Conservation (phyloP, 2,113 vertebrate species). For the Telmatochromis sp. region DNA sequence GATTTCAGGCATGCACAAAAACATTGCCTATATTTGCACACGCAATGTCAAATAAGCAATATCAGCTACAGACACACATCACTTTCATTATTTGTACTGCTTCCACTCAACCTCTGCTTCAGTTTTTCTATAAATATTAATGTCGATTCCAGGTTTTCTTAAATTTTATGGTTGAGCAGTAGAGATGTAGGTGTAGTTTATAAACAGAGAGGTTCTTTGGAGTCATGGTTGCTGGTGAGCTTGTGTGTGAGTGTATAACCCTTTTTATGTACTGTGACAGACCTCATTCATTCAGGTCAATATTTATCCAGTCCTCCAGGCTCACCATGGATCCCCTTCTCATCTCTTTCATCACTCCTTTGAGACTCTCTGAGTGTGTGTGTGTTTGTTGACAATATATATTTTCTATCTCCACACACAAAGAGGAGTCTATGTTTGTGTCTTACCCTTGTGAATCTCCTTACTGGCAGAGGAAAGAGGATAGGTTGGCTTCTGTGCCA, state of each 20-base stretch:
- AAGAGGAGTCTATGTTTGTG: not conserved
- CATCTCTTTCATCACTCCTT: conserved; percentile 46
- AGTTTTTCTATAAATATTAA: conserved; percentile 35
- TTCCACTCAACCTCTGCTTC: not conserved
- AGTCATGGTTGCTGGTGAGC: not conserved
- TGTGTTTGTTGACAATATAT: conserved; percentile 2
- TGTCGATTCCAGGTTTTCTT: conserved; percentile 12
- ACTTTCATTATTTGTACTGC: conserved; percentile 28
- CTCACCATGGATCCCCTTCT: conserved; percentile 27
- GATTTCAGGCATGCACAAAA: not conserved
- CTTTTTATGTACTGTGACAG: conserved; percentile 47
- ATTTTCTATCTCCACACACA: not conserved
- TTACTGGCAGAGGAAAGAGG: not conserved
- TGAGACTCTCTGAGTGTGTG: not conserved
- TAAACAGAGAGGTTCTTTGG: not conserved
- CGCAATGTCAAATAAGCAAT: not conserved
- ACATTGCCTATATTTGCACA: not conserved
- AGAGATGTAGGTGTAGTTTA: not conserved
- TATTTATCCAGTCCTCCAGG: conserved; percentile 56
- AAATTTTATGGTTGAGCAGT: not conserved
- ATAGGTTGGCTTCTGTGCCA: not conserved
- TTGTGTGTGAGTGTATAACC: not conserved
- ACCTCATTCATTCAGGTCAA: conserved; percentile 59
- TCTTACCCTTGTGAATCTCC: not conserved
- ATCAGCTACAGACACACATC: not conserved